Conservation (phyloP, 2,888 invertebrate species). For the Teinopalpus imperialis region DNA sequence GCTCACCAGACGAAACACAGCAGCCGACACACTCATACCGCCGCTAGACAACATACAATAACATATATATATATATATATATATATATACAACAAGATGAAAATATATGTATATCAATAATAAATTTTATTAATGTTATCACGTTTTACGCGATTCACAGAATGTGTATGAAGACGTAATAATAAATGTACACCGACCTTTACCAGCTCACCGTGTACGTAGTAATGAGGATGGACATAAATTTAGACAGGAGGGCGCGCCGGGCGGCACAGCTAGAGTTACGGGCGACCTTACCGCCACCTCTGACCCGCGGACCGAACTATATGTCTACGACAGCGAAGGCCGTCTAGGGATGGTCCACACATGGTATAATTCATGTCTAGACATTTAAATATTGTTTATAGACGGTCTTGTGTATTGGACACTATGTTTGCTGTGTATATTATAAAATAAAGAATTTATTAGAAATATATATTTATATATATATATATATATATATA, state of each 20-base stretch:
- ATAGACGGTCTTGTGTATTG: no score
- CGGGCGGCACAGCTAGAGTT: constrained; percentile 34
- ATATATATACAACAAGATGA: no score
- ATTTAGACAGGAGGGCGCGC: constrained; percentile 25
- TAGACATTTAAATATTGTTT: constrained; percentile 3
- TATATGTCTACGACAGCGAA: constrained; percentile 22
- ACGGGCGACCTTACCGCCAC: constrained; percentile 32
- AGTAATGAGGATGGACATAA: constrained; percentile 35
- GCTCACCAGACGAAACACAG: no score
- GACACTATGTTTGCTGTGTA: no score
- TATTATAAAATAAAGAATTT: no score
- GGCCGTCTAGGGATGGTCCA: constrained; percentile 4
- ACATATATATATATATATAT: no score
- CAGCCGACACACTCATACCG: no score
- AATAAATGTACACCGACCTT: constrained; percentile 16
- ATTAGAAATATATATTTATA: no score
- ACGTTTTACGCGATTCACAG: background rate
- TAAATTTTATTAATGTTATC: no score
- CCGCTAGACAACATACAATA: no score
- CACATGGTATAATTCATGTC: constrained; percentile 1
- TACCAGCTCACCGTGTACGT: constrained; percentile 21
- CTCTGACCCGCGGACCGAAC: constrained; percentile 27
- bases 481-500: no score
- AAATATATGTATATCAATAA: no score
- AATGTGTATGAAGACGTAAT: constrained; percentile 7